Evolutionary conservation across 2,888 invertebrate species (phyloP), one percentile per base, ranked within the genome.

Genomic region (Drosophila buzzatii): DNA sequence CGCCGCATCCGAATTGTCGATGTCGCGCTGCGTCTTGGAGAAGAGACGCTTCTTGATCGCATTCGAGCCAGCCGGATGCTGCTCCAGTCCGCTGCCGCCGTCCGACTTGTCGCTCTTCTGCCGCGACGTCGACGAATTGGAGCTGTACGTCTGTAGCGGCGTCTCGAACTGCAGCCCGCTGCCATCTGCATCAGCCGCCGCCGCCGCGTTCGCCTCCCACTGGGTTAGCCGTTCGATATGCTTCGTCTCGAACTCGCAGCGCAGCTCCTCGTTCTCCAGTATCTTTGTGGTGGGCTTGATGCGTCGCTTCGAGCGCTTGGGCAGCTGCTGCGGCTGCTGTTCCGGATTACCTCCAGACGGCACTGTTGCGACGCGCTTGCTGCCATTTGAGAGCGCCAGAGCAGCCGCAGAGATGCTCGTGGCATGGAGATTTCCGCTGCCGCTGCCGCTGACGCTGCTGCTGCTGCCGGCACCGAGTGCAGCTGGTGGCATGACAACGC

Each of bases 231-330:
- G 93, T 3, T 94, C 94, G 87, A 94, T 94, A 75, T 94, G 94
- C 82, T 94, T 94, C 9, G 94, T 94, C 82, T 95, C 95, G 37
- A 94, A 92, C 9, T 95, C 95, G 64, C 94, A 94, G 59, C 94
- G 93, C 51, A 95, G 82, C 81, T 95, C 95, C 82, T 95, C 94
- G 89, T 96, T 95, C 27, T 95, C 95, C 31, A 96, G 92, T 52
- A 95, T 94, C 91, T 96, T 96, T 9, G 95, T 94, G 4, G 96
- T 96, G 9, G 95, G 95, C 89, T 96, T 96, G 60, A 96, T 94
- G 62, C 95, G 94, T 6, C 95, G 93, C 62, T 94, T 93, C 23
- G 94, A 91, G 60, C 95, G 92, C 83, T 94, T 92, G 0, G 92
- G 92, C 56, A 81, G 58, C 53, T 73, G 86, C 14, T 60, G 35